These are phyloP conservation scores for Arctia plantaginis DNA, from an alignment of 2,888 invertebrate species.

Conservation along the genomic window DNA sequence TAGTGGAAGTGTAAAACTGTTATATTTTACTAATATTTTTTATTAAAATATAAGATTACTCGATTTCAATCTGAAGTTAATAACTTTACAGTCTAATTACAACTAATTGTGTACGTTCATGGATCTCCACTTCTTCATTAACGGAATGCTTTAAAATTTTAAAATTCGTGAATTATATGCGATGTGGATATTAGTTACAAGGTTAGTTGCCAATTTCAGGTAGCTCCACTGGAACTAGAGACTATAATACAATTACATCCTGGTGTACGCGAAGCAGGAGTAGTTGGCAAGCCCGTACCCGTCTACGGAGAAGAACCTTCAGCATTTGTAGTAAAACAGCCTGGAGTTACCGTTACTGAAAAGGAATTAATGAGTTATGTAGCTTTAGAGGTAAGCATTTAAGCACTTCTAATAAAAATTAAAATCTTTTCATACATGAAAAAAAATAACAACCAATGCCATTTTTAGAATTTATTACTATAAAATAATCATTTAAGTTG, in stretches of 20 bases:
- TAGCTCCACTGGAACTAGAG: conserved; percentile 95
- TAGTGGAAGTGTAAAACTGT: too few species aligned
- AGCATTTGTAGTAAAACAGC: conserved; percentile 90
- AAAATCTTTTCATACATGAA: neutral
- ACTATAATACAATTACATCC: conserved; percentile 90
- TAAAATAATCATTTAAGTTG: neutral
- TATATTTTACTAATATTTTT: too few species aligned
- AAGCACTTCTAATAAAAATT: neutral
- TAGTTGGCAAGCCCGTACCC: conserved; percentile 91
- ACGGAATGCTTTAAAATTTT: neutral
- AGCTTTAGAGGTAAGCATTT: conserved; percentile 62
- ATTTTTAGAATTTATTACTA: neutral
- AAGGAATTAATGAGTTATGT: conserved; percentile 86
- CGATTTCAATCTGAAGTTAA: neutral
- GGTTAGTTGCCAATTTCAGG: conserved; percentile 63
- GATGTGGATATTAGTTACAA: neutral
- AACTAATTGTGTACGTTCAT: neutral
- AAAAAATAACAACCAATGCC: neutral
- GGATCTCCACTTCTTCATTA: neutral
- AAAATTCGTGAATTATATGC: neutral
- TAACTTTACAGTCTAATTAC: neutral
- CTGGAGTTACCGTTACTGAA: conserved; percentile 80
- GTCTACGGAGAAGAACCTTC: conserved; percentile 89
- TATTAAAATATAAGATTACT: neutral
- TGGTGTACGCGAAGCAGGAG: conserved; percentile 91